Conservation (phyloP, 92 coral and sea anemone genomes). For the Siderastrea radians region DNA sequence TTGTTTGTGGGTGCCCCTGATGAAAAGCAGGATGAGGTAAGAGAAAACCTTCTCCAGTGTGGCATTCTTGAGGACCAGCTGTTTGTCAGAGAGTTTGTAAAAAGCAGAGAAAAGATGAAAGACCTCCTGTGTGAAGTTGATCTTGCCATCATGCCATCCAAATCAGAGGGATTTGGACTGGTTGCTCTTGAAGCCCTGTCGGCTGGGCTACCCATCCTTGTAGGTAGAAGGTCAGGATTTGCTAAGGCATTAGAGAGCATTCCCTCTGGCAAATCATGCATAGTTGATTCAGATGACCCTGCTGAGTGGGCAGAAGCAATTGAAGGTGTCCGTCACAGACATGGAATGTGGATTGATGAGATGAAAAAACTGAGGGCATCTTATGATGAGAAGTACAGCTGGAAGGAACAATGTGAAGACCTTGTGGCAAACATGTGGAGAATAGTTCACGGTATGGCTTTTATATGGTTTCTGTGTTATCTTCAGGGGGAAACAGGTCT, state of each 20-base stretch:
- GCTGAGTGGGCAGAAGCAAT: neutral
- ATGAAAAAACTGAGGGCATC: neutral
- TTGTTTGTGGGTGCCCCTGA: conserved; percentile 9
- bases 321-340: neutral
- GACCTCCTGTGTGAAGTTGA: neutral
- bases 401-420: neutral
- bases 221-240: conserved; percentile 13
- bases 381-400: neutral
- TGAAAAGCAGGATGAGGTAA: neutral
- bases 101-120: neutral
- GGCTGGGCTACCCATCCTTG: conserved; percentile 13
- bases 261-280: neutral
- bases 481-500: too few relatives aligned
- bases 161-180: conserved; percentile 23
- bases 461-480: neutral
- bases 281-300: neutral
- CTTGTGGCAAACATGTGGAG: neutral
- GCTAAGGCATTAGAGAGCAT: neutral
- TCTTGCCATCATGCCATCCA: conserved; percentile 18
- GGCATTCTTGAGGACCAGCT: neutral
- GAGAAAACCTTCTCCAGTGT: neutral
- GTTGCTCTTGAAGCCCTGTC: conserved; percentile 7
- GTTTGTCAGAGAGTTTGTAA: neutral
- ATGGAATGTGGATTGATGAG: neutral
- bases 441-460: neutral